Percentiles rank a stretch among this genome's conserved stretches.
Conservation (phyloP, 2,113 vertebrate genomes). For the Rhabdomys dilectus region DNA sequence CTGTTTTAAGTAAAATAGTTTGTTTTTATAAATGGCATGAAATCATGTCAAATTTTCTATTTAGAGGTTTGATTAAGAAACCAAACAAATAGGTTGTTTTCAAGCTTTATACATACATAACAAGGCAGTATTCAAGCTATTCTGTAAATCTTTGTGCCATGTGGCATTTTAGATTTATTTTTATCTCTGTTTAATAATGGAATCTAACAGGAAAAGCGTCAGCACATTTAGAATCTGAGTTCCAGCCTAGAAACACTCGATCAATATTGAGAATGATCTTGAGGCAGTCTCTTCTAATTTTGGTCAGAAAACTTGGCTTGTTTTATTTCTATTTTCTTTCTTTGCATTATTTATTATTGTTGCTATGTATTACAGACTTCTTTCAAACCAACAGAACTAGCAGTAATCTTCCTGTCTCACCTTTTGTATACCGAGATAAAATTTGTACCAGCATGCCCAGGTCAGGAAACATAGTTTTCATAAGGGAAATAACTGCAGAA, state of each 20-base stretch:
- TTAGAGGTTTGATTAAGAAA: not conserved
- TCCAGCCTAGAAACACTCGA: not conserved
- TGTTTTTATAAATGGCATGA: slow-evolving; percentile 2
- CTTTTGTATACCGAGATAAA: not conserved
- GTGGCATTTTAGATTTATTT: not conserved
- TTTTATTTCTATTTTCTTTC: not conserved
- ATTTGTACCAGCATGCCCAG: not conserved
- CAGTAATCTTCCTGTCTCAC: not conserved
- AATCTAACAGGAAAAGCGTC: not conserved
- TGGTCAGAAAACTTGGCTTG: not conserved
- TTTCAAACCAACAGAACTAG: not conserved
- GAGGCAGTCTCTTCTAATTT: not conserved
- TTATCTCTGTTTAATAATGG: not conserved
- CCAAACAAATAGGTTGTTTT: not conserved
- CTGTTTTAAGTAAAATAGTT: slow-evolving; percentile 18
- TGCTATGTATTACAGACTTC: not conserved
- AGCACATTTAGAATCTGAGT: not conserved
- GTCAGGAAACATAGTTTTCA: not conserved
- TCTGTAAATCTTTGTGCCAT: not conserved
- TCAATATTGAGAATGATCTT: not conserved
- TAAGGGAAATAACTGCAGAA: not conserved
- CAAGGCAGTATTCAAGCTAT: not conserved
- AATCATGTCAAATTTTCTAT: not conserved
- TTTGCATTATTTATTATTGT: not conserved
- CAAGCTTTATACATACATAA: not conserved